Percentiles rank a stretch among this genome's conserved stretches.
Conservation (phyloP, 2,113 vertebrate genomes). For the Microcebus lehilahytsara region DNA sequence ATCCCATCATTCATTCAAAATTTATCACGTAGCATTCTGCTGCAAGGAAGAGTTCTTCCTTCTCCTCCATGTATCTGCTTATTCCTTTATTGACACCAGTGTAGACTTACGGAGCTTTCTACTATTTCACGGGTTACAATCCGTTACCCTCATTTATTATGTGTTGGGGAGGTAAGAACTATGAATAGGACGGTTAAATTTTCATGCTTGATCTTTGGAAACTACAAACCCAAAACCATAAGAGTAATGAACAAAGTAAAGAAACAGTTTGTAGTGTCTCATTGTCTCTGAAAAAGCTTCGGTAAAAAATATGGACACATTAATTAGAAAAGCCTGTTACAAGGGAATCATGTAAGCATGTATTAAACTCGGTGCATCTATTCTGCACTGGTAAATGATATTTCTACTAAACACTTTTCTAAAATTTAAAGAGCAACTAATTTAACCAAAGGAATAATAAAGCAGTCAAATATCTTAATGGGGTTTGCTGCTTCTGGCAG, state of each 20-base stretch:
- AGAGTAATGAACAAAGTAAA: conserved; percentile 52
- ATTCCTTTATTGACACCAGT: background rate
- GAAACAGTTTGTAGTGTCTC: background rate
- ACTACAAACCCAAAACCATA: conserved; percentile 29
- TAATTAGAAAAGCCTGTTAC: conserved; percentile 33
- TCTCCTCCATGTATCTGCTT: background rate
- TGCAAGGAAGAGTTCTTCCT: background rate
- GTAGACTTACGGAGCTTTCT: background rate
- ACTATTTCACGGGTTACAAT: background rate
- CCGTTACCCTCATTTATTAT: background rate
- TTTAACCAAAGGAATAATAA: conserved; percentile 57
- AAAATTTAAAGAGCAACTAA: conserved; percentile 51
- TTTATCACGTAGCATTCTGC: background rate
- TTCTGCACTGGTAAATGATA: conserved; percentile 37
- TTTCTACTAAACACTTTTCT: conserved; percentile 56
- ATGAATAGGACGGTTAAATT: background rate
- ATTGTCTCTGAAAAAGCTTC: conserved; percentile 26
- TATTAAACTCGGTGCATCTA: background rate
- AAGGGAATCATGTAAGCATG: conserved; percentile 59
- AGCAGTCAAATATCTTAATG: background rate
- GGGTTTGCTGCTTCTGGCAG: background rate
- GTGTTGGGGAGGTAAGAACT: conserved; percentile 46
- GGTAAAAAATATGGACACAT: conserved; percentile 1
- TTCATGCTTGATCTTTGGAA: conserved; percentile 18
- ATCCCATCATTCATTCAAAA: background rate